Percentiles rank a stretch among this genome's conserved stretches.
These are phyloP conservation scores for Sycophila sp. DNA, from an alignment of 1,140 invertebrate species.

Conservation along the genomic window DNA sequence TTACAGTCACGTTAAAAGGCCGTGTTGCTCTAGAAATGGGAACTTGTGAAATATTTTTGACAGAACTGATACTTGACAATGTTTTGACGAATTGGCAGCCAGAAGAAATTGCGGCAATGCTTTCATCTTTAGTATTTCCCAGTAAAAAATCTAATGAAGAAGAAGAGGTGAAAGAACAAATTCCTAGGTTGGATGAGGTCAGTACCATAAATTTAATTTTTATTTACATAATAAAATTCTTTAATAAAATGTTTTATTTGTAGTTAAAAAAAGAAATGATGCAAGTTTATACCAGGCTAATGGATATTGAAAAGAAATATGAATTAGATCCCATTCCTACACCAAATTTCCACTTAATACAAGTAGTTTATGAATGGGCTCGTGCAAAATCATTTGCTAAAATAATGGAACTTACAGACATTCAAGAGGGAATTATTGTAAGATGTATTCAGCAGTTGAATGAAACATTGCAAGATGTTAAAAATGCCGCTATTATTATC, in stretches of 20 bases:
- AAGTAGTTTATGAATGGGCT: conserved; percentile 97
- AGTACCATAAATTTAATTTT: not conserved
- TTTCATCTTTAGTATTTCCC: conserved; percentile 94
- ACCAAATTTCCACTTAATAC: conserved; percentile 90
- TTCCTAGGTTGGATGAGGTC: conserved; percentile 51
- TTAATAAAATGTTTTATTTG: conserved; percentile 17
- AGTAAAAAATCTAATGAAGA: conserved; percentile 76
- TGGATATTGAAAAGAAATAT: conserved; percentile 51
- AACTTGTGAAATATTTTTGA: conserved; percentile 92
- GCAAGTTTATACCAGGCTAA: conserved; percentile 52
- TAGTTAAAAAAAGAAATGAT: conserved; percentile 49
- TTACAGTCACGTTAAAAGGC: conserved; percentile 85
- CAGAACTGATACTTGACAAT: conserved; percentile 95
- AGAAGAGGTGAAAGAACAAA: conserved; percentile 41
- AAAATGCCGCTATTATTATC: conserved; percentile 91
- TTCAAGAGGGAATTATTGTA: conserved; percentile 98
- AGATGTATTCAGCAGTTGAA: conserved; percentile 96
- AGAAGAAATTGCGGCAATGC: conserved; percentile 90
- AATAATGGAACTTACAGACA: conserved; percentile 91
- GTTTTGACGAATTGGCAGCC: conserved; percentile 85
- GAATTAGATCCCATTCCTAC: conserved; percentile 67
- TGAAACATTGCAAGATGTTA: conserved; percentile 91
- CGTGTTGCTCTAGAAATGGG: conserved; percentile 96
- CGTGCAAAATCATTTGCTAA: conserved; percentile 88
- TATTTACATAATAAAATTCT: not conserved